Evolutionary conservation across 23 tunicate genomes (phyloP).

Genomic region (Trididemnum miniatum): DNA sequence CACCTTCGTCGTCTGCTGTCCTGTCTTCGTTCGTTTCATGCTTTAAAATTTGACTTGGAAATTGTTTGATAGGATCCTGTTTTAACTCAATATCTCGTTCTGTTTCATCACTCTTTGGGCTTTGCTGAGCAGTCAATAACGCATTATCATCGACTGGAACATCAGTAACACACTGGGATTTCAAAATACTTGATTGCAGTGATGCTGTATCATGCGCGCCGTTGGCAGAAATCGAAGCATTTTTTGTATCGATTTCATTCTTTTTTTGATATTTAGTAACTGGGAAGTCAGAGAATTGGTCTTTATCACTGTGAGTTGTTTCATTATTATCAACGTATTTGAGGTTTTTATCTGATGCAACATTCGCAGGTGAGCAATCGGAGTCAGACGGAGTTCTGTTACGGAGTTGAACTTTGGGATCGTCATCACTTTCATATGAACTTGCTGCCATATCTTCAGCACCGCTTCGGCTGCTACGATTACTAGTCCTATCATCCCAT

Average conservation of each 20-base stretch:
- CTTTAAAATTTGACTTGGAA: background rate
- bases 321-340: background rate
- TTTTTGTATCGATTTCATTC: no score
- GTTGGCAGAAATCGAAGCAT: background rate
- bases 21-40: background rate
- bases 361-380: background rate
- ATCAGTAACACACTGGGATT: no score
- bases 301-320: background rate
- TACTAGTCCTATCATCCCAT: conserved; percentile 43
- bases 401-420: no score
- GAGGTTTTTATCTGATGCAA: background rate
- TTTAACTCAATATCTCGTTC: background rate
- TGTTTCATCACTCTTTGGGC: background rate
- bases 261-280: no score
- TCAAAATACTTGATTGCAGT: background rate
- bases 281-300: background rate
- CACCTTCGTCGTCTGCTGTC: background rate
- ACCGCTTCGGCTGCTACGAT: background rate
- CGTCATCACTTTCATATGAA: background rate
- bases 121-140: background rate
- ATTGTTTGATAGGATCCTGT: background rate
- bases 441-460: background rate
- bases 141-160: background rate
- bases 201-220: background rate
- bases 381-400: background rate